Evolutionary conservation across 1,140 invertebrate genomes (phyloP).

Genomic region (Sitophilus oryzae): DNA sequence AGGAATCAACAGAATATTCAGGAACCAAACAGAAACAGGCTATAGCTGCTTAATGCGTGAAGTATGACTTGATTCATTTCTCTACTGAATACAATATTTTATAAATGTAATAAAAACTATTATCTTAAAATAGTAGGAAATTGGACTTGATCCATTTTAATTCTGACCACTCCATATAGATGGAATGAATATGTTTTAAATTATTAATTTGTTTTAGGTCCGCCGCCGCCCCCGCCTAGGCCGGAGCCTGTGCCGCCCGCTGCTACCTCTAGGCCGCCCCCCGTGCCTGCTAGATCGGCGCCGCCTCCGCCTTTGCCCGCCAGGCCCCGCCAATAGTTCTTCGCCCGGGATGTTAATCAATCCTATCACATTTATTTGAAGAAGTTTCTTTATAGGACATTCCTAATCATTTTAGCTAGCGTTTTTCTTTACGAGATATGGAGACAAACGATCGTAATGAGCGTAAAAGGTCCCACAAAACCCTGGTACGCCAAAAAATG

Average conservation of each 20-base stretch:
- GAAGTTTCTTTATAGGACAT: slow-evolving; percentile 11
- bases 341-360: slow-evolving; percentile 1
- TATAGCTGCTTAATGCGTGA: too few relatives aligned
- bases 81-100: too few relatives aligned
- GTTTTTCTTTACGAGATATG: slow-evolving; percentile 13
- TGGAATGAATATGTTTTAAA: neutral
- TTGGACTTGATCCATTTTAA: too few relatives aligned
- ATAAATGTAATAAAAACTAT: too few relatives aligned
- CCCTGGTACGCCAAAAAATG: slow-evolving; percentile 5
- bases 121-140: too few relatives aligned
- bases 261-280: slow-evolving; percentile 54
- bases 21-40: too few relatives aligned
- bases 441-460: slow-evolving; percentile 7
- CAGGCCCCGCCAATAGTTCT: slow-evolving; percentile 44
- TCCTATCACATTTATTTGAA: slow-evolving; percentile 10
- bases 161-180: too few relatives aligned
- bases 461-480: slow-evolving; percentile 5
- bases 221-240: slow-evolving; percentile 61
- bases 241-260: slow-evolving; percentile 50
- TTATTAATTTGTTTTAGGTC: slow-evolving; percentile 33
- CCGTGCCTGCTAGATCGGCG: slow-evolving; percentile 56
- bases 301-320: slow-evolving; percentile 67
- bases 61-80: too few relatives aligned
- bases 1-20: too few relatives aligned
- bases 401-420: slow-evolving; percentile 8